Base-by-base conservation (phyloP, 2,888 invertebrate genomes). In the Salpingus planirostris region DNA sequence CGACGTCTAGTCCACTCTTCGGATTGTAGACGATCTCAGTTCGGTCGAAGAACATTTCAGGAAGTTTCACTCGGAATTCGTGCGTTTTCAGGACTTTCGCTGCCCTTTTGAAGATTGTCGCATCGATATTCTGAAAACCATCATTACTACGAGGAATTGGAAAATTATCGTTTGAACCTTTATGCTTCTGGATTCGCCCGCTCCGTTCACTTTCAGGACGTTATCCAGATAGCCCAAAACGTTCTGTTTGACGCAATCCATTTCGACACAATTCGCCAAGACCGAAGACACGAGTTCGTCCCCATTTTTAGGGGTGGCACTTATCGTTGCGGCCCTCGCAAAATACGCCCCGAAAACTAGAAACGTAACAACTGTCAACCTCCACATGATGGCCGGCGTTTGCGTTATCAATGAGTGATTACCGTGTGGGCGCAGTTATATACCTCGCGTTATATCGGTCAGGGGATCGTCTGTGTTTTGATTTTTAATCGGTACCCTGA, bases 171-270 rank as follows among this genome's bases (percentile, higher is more conserved):
- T 18, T 27, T n/a, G n/a, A 48, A 64, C 62, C 61, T 63, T 57
- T 15, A 49, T 68, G 38, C 74, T 73, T 43, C 79, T 71, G 24
- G 73, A 70, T 49, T 78, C 76, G 32, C 72, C 70, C n/a, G n/a
- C n/a, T n/a, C n/a, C 18, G n/a, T 39, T 35, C 15, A 35, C 21
- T 18, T 39, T 79, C 38, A 80, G 63, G 33, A 80, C 68, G 22
- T 75, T 77, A 62, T 86, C 84, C 67, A 88, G 67, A 65, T 79
- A 86, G 32, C 72, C 74, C 15, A 88, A 68, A 51, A 86, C 80
- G 66, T 83, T 80, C 62, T 75, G 74, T 66, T 85, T 85, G 47
- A 86, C 71, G 54, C 86, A 87, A 26, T 71, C 68, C 59, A 76
- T 73, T 60, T 83, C 78, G 4, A 76, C 74, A 68, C 88, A 87